Base-by-base conservation (phyloP, 2,888 invertebrate genomes). In the Rhynchonema sp. region DNA sequence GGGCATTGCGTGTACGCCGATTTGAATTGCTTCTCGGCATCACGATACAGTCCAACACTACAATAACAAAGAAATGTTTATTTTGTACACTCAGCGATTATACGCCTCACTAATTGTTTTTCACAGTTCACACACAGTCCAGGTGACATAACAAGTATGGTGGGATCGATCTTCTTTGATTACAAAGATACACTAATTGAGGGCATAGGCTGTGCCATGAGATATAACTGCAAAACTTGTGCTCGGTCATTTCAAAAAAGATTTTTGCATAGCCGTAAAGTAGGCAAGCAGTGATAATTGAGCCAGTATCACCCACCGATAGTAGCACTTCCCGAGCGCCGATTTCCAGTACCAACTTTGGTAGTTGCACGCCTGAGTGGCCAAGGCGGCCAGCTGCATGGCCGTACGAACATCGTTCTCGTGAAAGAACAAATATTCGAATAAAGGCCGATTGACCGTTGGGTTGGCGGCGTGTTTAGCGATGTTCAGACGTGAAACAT, bases 271-370 rank as follows among this genome's bases (percentile, higher is more conserved):
- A n/a, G n/a, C n/a, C n/a, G n/a, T n/a, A n/a, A n/a, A n/a, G n/a
- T n/a, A n/a, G n/a, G n/a, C n/a, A n/a, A n/a, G n/a, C n/a, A n/a
- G n/a, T n/a, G n/a, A n/a, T n/a, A n/a, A n/a, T n/a, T n/a, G n/a
- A n/a, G n/a, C n/a, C n/a, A 25, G 17, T 22, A 26, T 25, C 30
- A 30, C 29, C 55, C 63, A 77, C 77, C 79, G 74, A 67, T 76
- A 83, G 72, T 92, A 89, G 73, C 94, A 96, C 68, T 94, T 86
- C 20, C 88, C 87, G 60, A 90, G 76, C 64, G 87, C 86, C 57
- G 87, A 84, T 73, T 88, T 87, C 91, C 91, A 92, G 86, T 88
- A 92, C 88, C 90, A 90, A 70, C 87, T 87, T 65, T 82, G 80
- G 68, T 73, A 78, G 59, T 84, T 81, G 63, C 81, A 81, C 1